phyloP scores from a whole-genome alignment of 2,113 vertebrate genomes.

The Cynopterus brachyotis region DNA sequence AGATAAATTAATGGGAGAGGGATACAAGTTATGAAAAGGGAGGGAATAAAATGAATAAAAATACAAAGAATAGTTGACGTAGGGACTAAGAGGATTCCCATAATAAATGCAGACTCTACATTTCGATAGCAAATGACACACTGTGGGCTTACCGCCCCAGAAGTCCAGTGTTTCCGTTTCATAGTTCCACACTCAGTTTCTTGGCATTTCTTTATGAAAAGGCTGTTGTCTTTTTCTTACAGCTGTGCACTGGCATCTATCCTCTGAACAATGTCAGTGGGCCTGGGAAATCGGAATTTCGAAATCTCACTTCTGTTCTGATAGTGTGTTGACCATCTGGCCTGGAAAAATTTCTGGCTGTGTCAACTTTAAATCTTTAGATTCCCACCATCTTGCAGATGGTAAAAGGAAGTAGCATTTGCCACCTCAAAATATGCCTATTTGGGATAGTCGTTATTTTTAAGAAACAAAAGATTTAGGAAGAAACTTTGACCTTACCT shows the following conservation, averaged over 20 bases:
- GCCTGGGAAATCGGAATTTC: slow-evolving; percentile 56
- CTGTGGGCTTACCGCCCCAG: not conserved
- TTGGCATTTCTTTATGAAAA: slow-evolving; percentile 73
- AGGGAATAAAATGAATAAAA: not conserved
- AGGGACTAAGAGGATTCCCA: not conserved
- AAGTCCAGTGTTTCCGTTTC: not conserved
- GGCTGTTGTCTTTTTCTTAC: slow-evolving; percentile 59
- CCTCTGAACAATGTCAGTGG: slow-evolving; percentile 65
- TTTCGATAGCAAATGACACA: not conserved
- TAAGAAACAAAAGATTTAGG: not conserved
- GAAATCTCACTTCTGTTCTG: slow-evolving; percentile 5
- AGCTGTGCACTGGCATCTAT: slow-evolving; percentile 65
- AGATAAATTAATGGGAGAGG: not conserved
- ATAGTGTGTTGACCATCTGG: slow-evolving; percentile 55
- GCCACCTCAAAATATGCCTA: not conserved
- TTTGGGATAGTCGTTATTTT: not conserved
- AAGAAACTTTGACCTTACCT: not conserved
- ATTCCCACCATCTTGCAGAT: not conserved
- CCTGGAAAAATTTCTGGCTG: slow-evolving; percentile 25
- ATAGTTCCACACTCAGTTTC: not conserved
- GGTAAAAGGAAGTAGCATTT: too few relatives aligned
- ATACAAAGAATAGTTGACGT: not conserved
- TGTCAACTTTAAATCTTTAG: not conserved
- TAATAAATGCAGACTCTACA: not conserved
- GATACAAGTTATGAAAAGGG: not conserved